phyloP scores from a whole-genome alignment of 1,140 invertebrate species.

The Thaumatotibia leucotreta region DNA sequence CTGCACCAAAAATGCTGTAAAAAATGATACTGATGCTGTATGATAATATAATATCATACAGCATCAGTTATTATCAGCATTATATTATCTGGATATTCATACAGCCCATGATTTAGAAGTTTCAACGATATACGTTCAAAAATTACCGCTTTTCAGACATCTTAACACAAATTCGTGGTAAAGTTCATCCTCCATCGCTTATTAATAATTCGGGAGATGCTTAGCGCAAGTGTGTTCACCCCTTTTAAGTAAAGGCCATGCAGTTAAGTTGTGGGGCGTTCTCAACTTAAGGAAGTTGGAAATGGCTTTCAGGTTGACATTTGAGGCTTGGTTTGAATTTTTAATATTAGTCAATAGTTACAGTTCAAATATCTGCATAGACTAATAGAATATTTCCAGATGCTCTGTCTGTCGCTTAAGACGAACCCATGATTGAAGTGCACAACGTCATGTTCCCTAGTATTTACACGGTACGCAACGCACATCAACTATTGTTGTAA shows the following conservation, averaged over 20 bases:
- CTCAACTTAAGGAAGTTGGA: neutral
- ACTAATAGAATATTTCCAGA: no score
- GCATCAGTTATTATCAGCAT: no score
- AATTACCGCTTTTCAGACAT: neutral
- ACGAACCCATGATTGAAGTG: no score
- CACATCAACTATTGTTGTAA: no score
- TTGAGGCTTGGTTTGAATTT: neutral
- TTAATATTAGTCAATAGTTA: neutral
- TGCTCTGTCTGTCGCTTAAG: no score
- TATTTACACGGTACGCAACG: no score
- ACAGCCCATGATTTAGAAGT: neutral
- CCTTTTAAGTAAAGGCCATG: conserved; percentile 63
- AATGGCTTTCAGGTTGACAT: neutral
- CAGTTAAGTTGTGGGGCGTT: conserved; percentile 44
- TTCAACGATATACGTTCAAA: neutral
- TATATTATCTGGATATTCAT: neutral
- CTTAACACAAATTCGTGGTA: conserved; percentile 1
- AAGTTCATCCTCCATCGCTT: conserved; percentile 41
- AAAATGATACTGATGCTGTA: no score
- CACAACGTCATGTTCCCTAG: no score
- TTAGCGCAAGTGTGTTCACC: conserved; percentile 61
- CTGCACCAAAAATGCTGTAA: no score
- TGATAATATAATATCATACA: no score
- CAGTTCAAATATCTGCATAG: no score
- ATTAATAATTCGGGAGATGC: conserved; percentile 47